phyloP scores from a whole-genome alignment of 2,797 vertebrate genomes.

The Chromis chromis region DNA sequence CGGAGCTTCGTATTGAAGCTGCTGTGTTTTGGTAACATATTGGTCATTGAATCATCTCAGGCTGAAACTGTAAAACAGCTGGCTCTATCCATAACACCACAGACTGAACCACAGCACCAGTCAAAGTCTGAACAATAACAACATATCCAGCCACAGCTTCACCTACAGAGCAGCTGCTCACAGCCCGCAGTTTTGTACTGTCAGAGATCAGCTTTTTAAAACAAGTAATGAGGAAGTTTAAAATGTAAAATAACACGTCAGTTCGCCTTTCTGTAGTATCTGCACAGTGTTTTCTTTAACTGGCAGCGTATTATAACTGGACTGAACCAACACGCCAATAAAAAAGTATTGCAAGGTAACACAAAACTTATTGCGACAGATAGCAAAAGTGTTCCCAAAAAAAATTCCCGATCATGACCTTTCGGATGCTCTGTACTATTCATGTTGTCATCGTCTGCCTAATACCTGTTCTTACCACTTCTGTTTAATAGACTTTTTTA shows the following conservation, averaged over 20 bases:
- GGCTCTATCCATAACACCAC: neutral
- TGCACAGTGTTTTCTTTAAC: neutral
- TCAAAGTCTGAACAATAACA: neutral
- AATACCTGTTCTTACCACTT: constrained; percentile 7
- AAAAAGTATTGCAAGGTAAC: neutral
- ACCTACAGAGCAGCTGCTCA: neutral
- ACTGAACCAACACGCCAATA: too few relatives aligned
- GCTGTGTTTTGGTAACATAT: neutral
- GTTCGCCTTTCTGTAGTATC: neutral
- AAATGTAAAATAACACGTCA: neutral
- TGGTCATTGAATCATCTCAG: neutral
- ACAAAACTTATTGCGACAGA: neutral
- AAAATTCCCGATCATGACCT: neutral
- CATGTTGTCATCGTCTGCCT: constrained; percentile 9
- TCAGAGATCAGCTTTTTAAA: neutral
- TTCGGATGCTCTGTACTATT: neutral
- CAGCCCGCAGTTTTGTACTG: neutral
- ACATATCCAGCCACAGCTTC: neutral
- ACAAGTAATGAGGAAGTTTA: neutral
- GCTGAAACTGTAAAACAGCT: neutral
- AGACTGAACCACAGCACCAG: neutral
- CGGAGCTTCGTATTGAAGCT: neutral
- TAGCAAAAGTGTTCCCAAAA: accelerated
- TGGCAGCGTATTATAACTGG: too few relatives aligned
- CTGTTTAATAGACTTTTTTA: constrained; percentile 10